These are phyloP conservation scores for Spodoptera picta DNA, from an alignment of 2,888 invertebrate species.

Conservation along the genomic window DNA sequence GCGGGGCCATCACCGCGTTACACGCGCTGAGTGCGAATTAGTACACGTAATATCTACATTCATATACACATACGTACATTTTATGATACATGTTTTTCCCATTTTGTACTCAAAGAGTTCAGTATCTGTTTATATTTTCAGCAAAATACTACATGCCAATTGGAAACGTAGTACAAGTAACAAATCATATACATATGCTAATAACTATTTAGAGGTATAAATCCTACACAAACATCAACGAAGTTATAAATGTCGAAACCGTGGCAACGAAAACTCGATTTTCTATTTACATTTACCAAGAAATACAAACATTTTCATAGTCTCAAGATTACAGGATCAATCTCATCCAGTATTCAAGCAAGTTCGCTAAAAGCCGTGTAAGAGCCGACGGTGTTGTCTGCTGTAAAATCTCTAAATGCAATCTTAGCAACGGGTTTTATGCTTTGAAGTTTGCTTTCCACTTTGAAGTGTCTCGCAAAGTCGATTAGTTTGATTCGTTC, in stretches of 20 bases:
- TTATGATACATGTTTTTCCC: conserved; percentile 19
- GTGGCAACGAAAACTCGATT: conserved; percentile 23
- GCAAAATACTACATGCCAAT: too few species aligned
- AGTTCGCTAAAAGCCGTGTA: conserved; percentile 28
- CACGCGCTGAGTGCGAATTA: conserved; percentile 49
- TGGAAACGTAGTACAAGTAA: too few species aligned
- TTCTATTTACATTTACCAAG: conserved; percentile 28
- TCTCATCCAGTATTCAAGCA: conserved; percentile 38
- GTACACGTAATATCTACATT: conserved; percentile 24
- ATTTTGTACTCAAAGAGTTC: conserved; percentile 9
- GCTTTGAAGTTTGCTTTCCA: conserved; percentile 50
- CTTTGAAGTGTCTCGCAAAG: conserved; percentile 51
- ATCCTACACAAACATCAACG: conserved; percentile 11
- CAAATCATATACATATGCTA: too few species aligned
- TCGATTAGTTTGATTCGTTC: conserved; percentile 52
- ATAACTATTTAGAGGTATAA: conserved; percentile 7
- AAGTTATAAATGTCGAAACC: conserved; percentile 8
- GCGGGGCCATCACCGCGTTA: conserved; percentile 39
- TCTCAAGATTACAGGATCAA: conserved; percentile 41
- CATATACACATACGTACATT: conserved; percentile 16
- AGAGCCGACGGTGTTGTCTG: conserved; percentile 31
- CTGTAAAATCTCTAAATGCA: conserved; percentile 55
- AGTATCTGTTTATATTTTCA: too few species aligned
- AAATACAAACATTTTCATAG: conserved; percentile 47
- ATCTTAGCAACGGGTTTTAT: conserved; percentile 54